A percentile compares a stretch with the other conserved stretches of the same genome.
phyloP scores from a whole-genome alignment of 2,797 vertebrate genomes.

The Salarias fasciatus region DNA sequence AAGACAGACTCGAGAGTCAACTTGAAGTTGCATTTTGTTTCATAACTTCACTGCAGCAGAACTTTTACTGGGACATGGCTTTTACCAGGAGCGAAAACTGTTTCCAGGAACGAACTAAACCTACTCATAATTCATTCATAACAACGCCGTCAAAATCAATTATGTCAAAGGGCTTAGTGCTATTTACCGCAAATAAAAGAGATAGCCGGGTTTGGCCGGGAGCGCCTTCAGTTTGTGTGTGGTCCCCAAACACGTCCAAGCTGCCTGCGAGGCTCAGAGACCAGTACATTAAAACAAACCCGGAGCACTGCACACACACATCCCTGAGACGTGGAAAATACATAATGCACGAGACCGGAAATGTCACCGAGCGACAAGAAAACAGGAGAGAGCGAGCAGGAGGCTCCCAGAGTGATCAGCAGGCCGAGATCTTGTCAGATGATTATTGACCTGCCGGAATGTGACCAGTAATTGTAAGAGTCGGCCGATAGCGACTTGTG shows the following conservation, averaged over 20 bases:
- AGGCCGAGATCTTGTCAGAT: conserved; percentile 20
- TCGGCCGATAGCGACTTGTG: conserved; percentile 26
- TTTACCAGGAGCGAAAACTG: conserved; percentile 16
- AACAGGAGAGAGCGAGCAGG: conserved; percentile 21
- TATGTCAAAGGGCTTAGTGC: conserved; percentile 28
- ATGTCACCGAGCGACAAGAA: conserved; percentile 20
- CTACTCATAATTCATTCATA: conserved; percentile 25
- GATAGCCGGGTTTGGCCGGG: conserved; percentile 8
- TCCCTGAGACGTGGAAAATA: conserved; percentile 41
- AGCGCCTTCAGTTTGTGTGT: conserved; percentile 21
- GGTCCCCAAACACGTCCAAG: neutral
- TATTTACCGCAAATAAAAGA: conserved; percentile 26
- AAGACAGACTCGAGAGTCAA: no score
- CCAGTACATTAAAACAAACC: conserved; percentile 39
- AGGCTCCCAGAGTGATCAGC: conserved; percentile 11
- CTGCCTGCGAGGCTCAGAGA: no score
- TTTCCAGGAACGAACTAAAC: conserved; percentile 16
- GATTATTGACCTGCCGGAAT: conserved; percentile 44
- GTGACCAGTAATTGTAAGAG: conserved; percentile 43
- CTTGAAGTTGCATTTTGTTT: no score
- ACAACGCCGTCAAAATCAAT: conserved; percentile 15
- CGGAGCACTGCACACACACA: conserved; percentile 28
- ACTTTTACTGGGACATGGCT: neutral
- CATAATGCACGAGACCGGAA: conserved; percentile 44
- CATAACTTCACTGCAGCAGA: no score